Evolutionary conservation across 2,888 invertebrate genomes (phyloP).

Genomic region (Drosophila hamatofila): DNA sequence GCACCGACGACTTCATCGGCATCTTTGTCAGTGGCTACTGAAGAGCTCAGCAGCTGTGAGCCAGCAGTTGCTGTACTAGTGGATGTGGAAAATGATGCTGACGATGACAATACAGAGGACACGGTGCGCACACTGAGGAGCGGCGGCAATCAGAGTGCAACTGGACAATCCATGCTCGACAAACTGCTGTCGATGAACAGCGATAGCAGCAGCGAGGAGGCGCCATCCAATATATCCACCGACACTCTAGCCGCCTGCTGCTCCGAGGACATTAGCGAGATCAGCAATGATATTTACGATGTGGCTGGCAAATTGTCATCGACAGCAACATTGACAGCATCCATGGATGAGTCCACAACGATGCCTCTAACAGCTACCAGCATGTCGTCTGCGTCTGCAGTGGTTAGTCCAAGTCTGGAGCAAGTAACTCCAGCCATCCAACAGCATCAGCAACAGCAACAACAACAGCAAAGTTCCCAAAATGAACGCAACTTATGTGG

Average conservation of each 20-base stretch:
- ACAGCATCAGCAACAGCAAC: constrained; percentile 31
- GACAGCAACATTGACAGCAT: constrained; percentile 17
- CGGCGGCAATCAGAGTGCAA: constrained; percentile 51
- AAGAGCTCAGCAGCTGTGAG: constrained; percentile 19
- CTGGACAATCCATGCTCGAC: constrained; percentile 83
- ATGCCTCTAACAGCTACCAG: constrained; percentile 10
- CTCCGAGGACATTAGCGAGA: constrained; percentile 83
- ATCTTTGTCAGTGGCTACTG: neutral
- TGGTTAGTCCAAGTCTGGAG: constrained; percentile 38
- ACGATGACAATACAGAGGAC: constrained; percentile 83
- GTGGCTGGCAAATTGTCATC: constrained; percentile 31
- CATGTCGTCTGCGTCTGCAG: neutral
- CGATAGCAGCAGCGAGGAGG: constrained; percentile 83
- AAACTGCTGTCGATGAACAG: constrained; percentile 84
- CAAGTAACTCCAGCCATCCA: constrained; percentile 26
- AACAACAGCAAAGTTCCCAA: constrained; percentile 71
- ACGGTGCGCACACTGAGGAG: constrained; percentile 78
- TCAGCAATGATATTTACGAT: constrained; percentile 83
- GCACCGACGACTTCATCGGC: neutral
- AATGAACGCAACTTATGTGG: constrained; percentile 77
- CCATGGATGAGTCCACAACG: constrained; percentile 26
- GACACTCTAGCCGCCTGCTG: constrained; percentile 82
- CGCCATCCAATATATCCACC: constrained; percentile 82
- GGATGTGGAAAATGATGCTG: constrained; percentile 80
- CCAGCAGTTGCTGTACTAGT: constrained; percentile 47